A percentile compares a stretch with the other conserved stretches of the same genome.
phyloP scores from a whole-genome alignment of 1,140 invertebrate genomes.

The Micrasema minimum region DNA sequence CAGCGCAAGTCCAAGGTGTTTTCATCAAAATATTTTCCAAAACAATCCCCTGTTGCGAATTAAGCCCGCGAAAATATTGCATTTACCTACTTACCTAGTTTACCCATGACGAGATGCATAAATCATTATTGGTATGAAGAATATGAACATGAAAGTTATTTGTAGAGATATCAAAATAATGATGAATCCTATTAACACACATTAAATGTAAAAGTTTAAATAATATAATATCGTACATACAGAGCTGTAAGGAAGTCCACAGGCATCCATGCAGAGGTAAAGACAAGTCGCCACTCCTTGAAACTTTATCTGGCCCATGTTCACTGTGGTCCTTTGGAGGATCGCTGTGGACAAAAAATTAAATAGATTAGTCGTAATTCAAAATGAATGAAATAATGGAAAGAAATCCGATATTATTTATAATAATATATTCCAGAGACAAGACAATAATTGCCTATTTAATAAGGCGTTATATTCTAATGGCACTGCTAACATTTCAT shows the following conservation, averaged over 20 bases:
- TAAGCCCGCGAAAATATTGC: too few relatives aligned
- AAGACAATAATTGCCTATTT: neutral
- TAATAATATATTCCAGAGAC: neutral
- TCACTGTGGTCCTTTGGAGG: slow-evolving; percentile 81
- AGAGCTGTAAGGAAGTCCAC: slow-evolving; percentile 84
- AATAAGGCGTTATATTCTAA: neutral
- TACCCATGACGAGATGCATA: too few relatives aligned
- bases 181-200: too few relatives aligned
- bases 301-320: slow-evolving; percentile 82
- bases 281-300: slow-evolving; percentile 85
- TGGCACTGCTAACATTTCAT: neutral
- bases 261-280: slow-evolving; percentile 86
- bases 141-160: too few relatives aligned
- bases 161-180: too few relatives aligned
- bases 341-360: slow-evolving; percentile 75
- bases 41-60: too few relatives aligned
- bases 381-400: neutral
- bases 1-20: too few relatives aligned
- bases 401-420: neutral
- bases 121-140: too few relatives aligned
- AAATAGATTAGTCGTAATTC: neutral
- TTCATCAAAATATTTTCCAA: too few relatives aligned
- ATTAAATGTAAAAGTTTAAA: too few relatives aligned
- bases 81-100: too few relatives aligned
- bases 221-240: slow-evolving; percentile 70